Evolutionary conservation across 2,113 vertebrate genomes (phyloP), one percentile per base, ranked within the genome.

Genomic region (Erythrocebus patas): DNA sequence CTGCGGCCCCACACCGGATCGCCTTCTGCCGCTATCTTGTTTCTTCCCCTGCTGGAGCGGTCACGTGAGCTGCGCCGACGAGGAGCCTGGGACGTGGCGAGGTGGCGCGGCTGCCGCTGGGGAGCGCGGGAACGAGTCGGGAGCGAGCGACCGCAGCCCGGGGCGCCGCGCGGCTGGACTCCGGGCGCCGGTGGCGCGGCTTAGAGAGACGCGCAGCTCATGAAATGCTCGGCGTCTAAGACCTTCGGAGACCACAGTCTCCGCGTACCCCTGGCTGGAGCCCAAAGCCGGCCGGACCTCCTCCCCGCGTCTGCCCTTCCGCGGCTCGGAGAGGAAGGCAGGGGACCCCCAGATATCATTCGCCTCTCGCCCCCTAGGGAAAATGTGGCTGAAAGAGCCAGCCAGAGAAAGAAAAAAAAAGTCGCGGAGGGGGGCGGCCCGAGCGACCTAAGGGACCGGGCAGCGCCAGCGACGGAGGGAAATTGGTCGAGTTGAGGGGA

Each of bases 21-120:
- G 99, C 99, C 98, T 97, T 75, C 98, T 98, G 99, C 99, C 99
- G 99, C 99, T 99, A 99, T 99, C 99, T 99, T 99, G 99, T 99
- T 99, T 99, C 99, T 99, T 98, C 99, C n/a, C n/a, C n/a, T n/a
- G n/a, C n/a, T n/a, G n/a, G n/a, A n/a, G n/a, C n/a, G n/a, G n/a
- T 99, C 99, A 99, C 99, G 99, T 99, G 99, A 99, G 98, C 95
- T 94, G 89, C 82, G 97, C 43, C 83, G 97, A 72, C 61, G 95
- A 57, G 82, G 86, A 95, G 96, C 96, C 83, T 89, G 98, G 94
- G 97, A 96, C 59, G 76, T 92, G 96, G n/a, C n/a, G n/a, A n/a
- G n/a, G n/a, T n/a, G n/a, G n/a, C n/a, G n/a, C n/a, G n/a, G n/a
- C n/a, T n/a, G n/a, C n/a, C n/a, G n/a, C n/a, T n/a, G n/a, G n/a